These are phyloP conservation scores for Zosterops japonicus DNA, from an alignment of 2,113 vertebrate genomes.

Conservation along the genomic window DNA sequence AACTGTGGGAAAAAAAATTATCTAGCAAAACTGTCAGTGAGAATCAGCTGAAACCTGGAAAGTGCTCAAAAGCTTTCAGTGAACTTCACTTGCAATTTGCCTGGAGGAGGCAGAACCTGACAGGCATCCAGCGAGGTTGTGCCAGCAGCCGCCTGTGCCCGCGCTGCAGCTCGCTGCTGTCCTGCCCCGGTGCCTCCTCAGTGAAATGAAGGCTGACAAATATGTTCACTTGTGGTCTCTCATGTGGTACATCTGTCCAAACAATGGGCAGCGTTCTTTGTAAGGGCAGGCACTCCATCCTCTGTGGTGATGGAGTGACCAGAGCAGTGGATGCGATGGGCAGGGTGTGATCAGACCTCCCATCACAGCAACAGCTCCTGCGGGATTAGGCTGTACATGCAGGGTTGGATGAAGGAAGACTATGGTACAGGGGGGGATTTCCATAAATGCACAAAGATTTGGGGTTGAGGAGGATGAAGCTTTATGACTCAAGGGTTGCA, in stretches of 20 bases:
- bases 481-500: not conserved
- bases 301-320: rapidly evolving
- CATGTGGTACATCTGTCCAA: not conserved
- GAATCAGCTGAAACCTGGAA: constrained; percentile 53
- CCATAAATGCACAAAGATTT: not conserved
- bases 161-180: not conserved
- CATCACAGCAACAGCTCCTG: not conserved
- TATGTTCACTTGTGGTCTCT: not conserved
- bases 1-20: constrained; percentile 41
- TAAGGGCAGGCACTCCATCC: not conserved
- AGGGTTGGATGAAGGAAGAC: not conserved
- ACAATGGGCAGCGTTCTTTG: not conserved
- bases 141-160: not conserved
- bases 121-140: not conserved
- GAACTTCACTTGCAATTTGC: constrained; percentile 34
- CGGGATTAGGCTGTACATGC: not conserved
- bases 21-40: constrained; percentile 24
- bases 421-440: not conserved
- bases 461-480: not conserved
- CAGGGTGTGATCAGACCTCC: not conserved
- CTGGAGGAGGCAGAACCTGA: constrained; percentile 15
- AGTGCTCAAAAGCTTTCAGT: constrained; percentile 35
- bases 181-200: rapidly evolving
- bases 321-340: rapidly evolving
- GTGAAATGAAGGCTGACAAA: not conserved